phyloP scores from a whole-genome alignment of 2,113 vertebrate genomes.

The Nipponia nippon region DNA sequence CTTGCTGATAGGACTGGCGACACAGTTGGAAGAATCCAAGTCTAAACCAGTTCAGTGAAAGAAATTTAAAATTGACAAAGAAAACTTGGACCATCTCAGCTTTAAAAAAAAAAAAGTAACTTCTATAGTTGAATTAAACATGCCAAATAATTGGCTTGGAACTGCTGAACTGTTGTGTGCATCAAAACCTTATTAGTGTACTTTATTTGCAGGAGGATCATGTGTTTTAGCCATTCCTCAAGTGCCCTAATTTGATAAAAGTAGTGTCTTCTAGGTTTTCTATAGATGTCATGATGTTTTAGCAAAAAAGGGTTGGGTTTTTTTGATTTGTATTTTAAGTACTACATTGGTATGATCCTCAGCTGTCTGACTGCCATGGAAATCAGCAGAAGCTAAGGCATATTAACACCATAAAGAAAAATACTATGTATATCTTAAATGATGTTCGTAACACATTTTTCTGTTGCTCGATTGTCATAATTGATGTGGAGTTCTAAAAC shows the following conservation, averaged over 20 bases:
- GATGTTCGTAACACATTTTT: not conserved
- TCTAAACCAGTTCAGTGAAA: not conserved
- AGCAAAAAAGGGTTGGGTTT: not conserved
- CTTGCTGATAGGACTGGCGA: not conserved
- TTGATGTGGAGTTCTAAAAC: not conserved
- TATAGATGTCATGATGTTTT: not conserved
- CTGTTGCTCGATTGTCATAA: not conserved
- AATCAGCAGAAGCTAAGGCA: not conserved
- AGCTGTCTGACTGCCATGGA: not conserved
- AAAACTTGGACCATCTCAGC: not conserved
- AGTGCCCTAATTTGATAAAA: not conserved
- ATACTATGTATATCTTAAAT: not conserved
- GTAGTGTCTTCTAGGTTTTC: not conserved
- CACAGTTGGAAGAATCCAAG: not conserved
- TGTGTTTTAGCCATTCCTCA: not conserved
- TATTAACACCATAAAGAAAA: not conserved
- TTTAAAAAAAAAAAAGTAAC: not conserved
- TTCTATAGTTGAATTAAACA: not conserved
- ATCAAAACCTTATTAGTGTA: not conserved
- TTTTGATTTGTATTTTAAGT: not conserved
- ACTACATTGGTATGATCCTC: not conserved
- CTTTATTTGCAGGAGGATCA: not conserved
- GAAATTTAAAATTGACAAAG: not conserved
- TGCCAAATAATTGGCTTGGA: not conserved
- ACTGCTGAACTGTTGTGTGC: not conserved